A percentile compares a stretch with the other conserved stretches of the same genome.
These are phyloP conservation scores for Leucania comma DNA, from an alignment of 2,888 invertebrate species.

Conservation along the genomic window DNA sequence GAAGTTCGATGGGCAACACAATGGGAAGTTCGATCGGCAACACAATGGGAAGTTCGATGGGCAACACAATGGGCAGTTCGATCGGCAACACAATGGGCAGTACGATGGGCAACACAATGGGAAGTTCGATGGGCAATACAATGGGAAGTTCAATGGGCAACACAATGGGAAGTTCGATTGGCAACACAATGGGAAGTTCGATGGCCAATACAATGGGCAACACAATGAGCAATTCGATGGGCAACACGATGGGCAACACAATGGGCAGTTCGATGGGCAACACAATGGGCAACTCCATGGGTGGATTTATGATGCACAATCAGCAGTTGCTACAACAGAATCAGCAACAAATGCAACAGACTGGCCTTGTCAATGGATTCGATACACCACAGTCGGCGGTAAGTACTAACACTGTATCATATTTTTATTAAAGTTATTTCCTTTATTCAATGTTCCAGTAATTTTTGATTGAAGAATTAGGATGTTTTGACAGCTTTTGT, in stretches of 20 bases:
- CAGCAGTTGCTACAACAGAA: slow-evolving; percentile 76
- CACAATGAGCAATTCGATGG: too few species aligned
- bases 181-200: slow-evolving; percentile 14
- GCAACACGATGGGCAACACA: slow-evolving; percentile 5
- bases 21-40: slow-evolving; percentile 4
- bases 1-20: neutral
- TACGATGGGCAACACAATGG: slow-evolving; percentile 8
- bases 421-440: neutral
- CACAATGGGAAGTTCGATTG: slow-evolving; percentile 1
- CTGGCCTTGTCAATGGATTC: slow-evolving; percentile 82
- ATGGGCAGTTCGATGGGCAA: slow-evolving; percentile 26
- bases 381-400: slow-evolving; percentile 82
- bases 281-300: slow-evolving; percentile 64
- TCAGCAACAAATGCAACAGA: slow-evolving; percentile 75
- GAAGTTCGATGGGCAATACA: slow-evolving; percentile 18
- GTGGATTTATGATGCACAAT: slow-evolving; percentile 80
- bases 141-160: slow-evolving; percentile 20
- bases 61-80: slow-evolving; percentile 64
- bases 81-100: slow-evolving; percentile 32
- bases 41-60: slow-evolving; percentile 17
- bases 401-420: slow-evolving; percentile 64
- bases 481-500: neutral
- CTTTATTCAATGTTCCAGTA: neutral
- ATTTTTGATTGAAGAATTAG: neutral
- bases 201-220: slow-evolving; percentile 27